Percentiles rank a stretch among this genome's conserved stretches.
Evolutionary conservation across 2,888 invertebrate genomes (phyloP).

Genomic region (Cosmorhoe ocellata): DNA sequence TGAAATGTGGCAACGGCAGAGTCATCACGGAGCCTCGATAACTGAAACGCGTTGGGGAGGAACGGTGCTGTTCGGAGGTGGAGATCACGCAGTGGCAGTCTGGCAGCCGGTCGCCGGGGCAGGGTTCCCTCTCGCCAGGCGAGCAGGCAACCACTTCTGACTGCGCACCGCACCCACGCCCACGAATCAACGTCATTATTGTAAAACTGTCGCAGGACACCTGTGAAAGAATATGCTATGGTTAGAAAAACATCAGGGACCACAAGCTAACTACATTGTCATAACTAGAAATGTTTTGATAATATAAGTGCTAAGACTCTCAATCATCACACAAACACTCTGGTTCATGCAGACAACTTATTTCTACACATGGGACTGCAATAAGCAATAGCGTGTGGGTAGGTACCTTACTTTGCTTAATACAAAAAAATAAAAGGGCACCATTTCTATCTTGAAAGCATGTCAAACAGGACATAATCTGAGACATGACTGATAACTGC

Average conservation of each 20-base stretch:
- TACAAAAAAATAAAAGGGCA: no score
- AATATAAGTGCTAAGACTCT: no score
- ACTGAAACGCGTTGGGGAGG: conserved; percentile 74
- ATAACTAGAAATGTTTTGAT: no score
- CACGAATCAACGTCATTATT: conserved; percentile 66
- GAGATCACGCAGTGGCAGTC: conserved; percentile 67
- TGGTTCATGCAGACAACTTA: no score
- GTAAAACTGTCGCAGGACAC: conserved; percentile 75
- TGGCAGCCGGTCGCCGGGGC: conserved; percentile 67
- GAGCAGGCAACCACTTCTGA: conserved; percentile 67
- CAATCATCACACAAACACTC: no score
- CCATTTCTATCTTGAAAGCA: conserved; percentile 19
- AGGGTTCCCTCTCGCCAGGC: conserved; percentile 77
- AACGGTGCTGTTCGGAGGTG: conserved; percentile 63
- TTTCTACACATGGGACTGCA: no score
- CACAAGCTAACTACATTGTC: no score
- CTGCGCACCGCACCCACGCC: conserved; percentile 76
- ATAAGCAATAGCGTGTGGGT: no score
- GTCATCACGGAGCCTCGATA: conserved; percentile 73
- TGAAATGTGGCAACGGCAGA: conserved; percentile 77
- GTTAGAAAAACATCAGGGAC: background rate
- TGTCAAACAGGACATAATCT: conserved; percentile 19
- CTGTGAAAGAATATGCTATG: conserved; percentile 43
- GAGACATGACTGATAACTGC: conserved; percentile 21
- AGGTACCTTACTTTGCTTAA: no score